A percentile compares a stretch with the other conserved stretches of the same genome.
phyloP scores from a whole-genome alignment of 1,140 invertebrate species.

The Eulimnadia texana region DNA sequence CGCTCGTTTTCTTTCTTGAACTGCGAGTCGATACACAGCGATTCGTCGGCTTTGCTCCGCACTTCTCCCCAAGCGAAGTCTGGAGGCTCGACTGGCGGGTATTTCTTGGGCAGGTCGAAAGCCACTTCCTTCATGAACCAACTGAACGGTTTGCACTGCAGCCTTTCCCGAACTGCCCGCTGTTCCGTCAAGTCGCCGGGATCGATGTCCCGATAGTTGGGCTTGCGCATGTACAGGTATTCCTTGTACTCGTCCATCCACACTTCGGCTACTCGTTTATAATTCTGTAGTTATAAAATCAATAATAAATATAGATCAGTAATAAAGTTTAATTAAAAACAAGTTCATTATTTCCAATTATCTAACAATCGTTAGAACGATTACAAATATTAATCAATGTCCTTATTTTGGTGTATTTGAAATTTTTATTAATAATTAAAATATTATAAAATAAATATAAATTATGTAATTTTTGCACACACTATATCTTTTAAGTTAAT shows the following conservation, averaged over 20 bases:
- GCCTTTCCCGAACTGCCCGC: slow-evolving; percentile 49
- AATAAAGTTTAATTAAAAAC: background rate
- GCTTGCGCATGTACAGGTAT: slow-evolving; percentile 60
- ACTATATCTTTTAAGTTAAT: background rate
- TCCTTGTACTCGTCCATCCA: slow-evolving; percentile 78
- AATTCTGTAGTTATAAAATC: slow-evolving; percentile 33
- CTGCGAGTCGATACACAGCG: slow-evolving; percentile 63
- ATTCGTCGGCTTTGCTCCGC: slow-evolving; percentile 44
- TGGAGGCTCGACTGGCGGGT: slow-evolving; percentile 81
- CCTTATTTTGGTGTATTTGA: too few species aligned
- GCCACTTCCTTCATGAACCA: slow-evolving; percentile 94
- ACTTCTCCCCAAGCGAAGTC: slow-evolving; percentile 73
- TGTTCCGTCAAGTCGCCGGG: slow-evolving; percentile 70
- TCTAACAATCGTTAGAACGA: slow-evolving; percentile 16
- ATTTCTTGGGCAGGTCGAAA: slow-evolving; percentile 76
- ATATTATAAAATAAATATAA: background rate
- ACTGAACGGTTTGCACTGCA: slow-evolving; percentile 81
- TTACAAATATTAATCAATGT: too few species aligned
- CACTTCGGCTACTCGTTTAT: slow-evolving; percentile 44
- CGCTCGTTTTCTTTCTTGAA: slow-evolving; percentile 46
- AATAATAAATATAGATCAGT: slow-evolving; percentile 12
- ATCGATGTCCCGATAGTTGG: slow-evolving; percentile 57
- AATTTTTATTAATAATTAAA: too few species aligned
- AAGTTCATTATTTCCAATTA: background rate
- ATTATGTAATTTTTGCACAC: background rate